Evolutionary conservation across 2,113 vertebrate species (phyloP).

Genomic region (Nycticorax nycticorax): DNA sequence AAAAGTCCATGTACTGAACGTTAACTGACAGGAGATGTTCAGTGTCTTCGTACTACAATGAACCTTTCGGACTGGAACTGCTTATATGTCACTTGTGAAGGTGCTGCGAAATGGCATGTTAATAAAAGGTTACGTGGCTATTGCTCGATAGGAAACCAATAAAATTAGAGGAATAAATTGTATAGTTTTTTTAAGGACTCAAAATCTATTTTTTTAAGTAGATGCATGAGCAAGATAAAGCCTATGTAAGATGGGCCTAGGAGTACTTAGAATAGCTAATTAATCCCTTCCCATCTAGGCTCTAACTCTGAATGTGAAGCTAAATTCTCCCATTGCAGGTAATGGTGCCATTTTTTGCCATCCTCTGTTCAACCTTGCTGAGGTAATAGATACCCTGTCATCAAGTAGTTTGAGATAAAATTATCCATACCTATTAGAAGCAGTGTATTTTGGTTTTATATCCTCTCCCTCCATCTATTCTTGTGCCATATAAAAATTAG

Average conservation of each 20-base stretch:
- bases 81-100: background rate
- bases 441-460: background rate
- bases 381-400: background rate
- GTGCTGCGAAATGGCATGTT: fast-evolving
- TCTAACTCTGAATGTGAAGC: background rate
- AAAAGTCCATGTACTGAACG: background rate
- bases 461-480: background rate
- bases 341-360: background rate
- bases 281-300: background rate
- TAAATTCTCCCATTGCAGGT: background rate
- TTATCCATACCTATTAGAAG: background rate
- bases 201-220: background rate
- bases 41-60: background rate
- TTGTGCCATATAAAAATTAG: background rate
- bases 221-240: background rate
- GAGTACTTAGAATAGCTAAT: background rate
- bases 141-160: background rate
- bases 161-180: background rate
- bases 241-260: background rate
- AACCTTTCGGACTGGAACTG: background rate
- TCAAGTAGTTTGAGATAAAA: background rate
- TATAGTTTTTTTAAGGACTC: background rate
- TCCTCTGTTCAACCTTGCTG: background rate
- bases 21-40: background rate
- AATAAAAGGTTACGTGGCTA: background rate